Percentiles rank a stretch among this genome's conserved stretches.
These are phyloP conservation scores for Pemphredon lugubris DNA, from an alignment of 2,888 invertebrate species.

Conservation along the genomic window DNA sequence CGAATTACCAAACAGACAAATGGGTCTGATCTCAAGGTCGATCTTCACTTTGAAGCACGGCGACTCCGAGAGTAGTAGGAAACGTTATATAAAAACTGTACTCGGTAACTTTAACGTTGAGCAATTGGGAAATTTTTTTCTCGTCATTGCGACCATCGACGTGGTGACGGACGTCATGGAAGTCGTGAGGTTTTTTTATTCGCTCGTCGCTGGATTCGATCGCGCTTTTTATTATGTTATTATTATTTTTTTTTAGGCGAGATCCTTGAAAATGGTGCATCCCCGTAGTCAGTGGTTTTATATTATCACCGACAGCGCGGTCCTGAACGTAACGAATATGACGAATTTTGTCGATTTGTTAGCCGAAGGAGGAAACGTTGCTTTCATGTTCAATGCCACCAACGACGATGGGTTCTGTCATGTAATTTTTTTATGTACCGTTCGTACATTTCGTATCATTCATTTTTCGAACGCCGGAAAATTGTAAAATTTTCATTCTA, in stretches of 20 bases:
- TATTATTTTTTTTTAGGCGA: slow-evolving; percentile 81
- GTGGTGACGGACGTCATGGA: slow-evolving; percentile 85
- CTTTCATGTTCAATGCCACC: slow-evolving; percentile 89
- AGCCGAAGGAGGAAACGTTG: slow-evolving; percentile 90
- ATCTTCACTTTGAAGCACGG: slow-evolving; percentile 83
- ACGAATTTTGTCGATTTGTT: slow-evolving; percentile 84
- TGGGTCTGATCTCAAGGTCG: slow-evolving; percentile 82
- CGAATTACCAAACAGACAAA: slow-evolving; percentile 81
- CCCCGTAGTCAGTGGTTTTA: slow-evolving; percentile 92
- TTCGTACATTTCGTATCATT: no score
- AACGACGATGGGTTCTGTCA: slow-evolving; percentile 66
- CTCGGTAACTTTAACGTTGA: slow-evolving; percentile 82
- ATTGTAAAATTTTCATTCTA: slow-evolving; percentile 76
- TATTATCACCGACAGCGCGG: slow-evolving; percentile 85
- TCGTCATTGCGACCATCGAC: slow-evolving; percentile 85
- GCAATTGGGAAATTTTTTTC: slow-evolving; percentile 83
- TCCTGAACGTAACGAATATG: slow-evolving; percentile 81
- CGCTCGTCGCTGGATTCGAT: no score
- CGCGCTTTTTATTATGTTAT: no score
- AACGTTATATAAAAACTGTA: slow-evolving; percentile 81
- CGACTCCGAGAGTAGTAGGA: slow-evolving; percentile 81
- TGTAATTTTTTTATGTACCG: slow-evolving; percentile 61
- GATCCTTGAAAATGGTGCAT: slow-evolving; percentile 85
- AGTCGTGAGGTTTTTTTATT: not conserved
- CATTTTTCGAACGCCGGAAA: no score